Percentiles rank a stretch among this genome's conserved stretches.
Conservation (phyloP, 2,113 vertebrate genomes). For the Chloropsis hardwickii region DNA sequence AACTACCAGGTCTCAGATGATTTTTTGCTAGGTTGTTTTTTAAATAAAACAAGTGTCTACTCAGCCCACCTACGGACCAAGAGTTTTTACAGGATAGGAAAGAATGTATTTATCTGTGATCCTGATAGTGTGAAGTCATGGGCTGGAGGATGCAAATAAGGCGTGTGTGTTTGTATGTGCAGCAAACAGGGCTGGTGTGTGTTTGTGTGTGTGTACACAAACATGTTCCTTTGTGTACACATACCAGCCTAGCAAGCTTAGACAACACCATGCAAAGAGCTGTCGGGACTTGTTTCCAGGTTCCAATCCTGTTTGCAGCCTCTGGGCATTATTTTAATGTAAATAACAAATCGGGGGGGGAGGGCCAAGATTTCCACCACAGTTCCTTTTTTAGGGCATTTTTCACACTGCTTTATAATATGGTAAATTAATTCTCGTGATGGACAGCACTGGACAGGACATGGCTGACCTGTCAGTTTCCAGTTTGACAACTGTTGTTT, state of each 20-base stretch:
- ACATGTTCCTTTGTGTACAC: neutral
- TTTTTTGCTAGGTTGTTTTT: neutral
- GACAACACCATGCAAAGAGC: neutral
- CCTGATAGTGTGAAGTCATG: neutral
- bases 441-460: neutral
- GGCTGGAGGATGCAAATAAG: neutral
- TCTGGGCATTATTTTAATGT: neutral
- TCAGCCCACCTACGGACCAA: neutral
- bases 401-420: neutral
- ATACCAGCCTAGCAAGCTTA: neutral
- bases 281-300: neutral
- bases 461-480: neutral
- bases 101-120: neutral
- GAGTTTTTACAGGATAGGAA: neutral
- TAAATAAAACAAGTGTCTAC: neutral
- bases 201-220: neutral
- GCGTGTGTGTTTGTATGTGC: neutral
- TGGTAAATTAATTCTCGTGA: neutral
- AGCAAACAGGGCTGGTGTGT: neutral
- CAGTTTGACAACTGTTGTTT: neutral
- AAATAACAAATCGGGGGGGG: neutral
- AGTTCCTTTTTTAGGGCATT: neutral
- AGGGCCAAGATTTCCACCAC: neutral
- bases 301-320: neutral
- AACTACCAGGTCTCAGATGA: neutral